phyloP scores from a whole-genome alignment of 2,888 invertebrate species.

The Dione vanillae region DNA sequence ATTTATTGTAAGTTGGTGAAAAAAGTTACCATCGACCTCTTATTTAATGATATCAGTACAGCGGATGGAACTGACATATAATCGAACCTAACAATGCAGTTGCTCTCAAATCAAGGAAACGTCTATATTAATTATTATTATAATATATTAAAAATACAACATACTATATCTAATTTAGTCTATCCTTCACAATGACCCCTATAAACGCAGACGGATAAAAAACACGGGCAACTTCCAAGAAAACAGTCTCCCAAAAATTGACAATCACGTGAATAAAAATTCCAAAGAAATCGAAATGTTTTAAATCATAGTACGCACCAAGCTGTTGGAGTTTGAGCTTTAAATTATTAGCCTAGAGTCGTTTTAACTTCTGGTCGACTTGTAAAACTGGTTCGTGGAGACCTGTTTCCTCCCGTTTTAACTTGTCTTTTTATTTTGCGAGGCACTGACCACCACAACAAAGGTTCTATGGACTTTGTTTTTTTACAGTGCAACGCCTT shows the following conservation, averaged over 20 bases:
- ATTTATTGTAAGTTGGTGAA: too few species aligned
- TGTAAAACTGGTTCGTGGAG: slow-evolving; percentile 69
- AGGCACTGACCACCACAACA: slow-evolving; percentile 84
- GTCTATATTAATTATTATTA: too few species aligned
- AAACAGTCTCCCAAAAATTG: slow-evolving; percentile 52
- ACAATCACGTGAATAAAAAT: slow-evolving; percentile 61
- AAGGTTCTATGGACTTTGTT: slow-evolving; percentile 74
- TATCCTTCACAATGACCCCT: slow-evolving; percentile 46
- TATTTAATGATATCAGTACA: too few species aligned
- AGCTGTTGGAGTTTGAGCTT: slow-evolving; percentile 44
- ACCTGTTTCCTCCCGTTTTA: slow-evolving; percentile 63
- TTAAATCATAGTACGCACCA: slow-evolving; percentile 67
- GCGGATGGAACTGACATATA: too few species aligned
- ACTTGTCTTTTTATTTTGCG: slow-evolving; percentile 77
- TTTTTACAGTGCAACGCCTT: slow-evolving; percentile 65
- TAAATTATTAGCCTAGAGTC: slow-evolving; percentile 50
- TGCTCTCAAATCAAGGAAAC: too few species aligned
- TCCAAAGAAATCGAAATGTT: slow-evolving; percentile 82
- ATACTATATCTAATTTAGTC: slow-evolving; percentile 14
- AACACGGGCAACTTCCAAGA: slow-evolving; percentile 47
- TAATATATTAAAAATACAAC: neutral
- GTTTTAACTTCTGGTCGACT: slow-evolving; percentile 60
- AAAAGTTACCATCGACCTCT: too few species aligned
- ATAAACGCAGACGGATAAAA: slow-evolving; percentile 48
- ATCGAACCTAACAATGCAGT: too few species aligned